Base-by-base conservation (phyloP, 2,113 vertebrate genomes). In the Thunnus thynnus region DNA sequence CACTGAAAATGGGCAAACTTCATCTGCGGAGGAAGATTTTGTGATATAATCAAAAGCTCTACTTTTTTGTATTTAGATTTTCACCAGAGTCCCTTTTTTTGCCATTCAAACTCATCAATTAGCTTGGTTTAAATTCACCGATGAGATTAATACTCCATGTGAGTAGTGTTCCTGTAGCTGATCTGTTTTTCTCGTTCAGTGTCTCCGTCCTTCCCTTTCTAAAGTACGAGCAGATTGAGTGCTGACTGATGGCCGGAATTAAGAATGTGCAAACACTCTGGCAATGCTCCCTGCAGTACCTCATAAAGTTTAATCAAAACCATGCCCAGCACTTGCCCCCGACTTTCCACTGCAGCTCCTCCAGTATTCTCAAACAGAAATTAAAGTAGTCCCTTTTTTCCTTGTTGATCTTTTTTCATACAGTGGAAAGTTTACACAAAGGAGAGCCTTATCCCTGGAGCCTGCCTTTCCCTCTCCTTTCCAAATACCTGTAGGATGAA, bases 401-500 rank as follows among this genome's bases (percentile, higher is more conserved):
- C 80, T 64, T 12, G 57, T 73, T 54, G 58, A 66, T 78, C 30
- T 72, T 83, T 89, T 82, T 86, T 82, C 62, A 86, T 80, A 69
- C 76, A 57, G 76, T 36, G 69, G 81, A 92, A 92, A 77, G 85
- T 92, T 91, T 89, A 79, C 74, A 92, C 86, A 88, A 90, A 87
- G 73, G 83, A 63, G 64, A 63, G 70, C 71, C 64, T 86, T 74
- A 78, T 85, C 78, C 88, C 83, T 6, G 30, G 61, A 84, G 86
- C 64, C 71, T 68, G 47, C 71, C 66, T 77, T 66, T 9, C 78
- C 68, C 58, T 44, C 22, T 48, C 55, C 82, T 70, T 77, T 83
- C 74, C 86, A 91, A 89, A 93, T 92, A 90, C 88, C 90, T 92
- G 83, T 78, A 80, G 85, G 88, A 92, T 88, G 85, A 91, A 92